phyloP scores from a whole-genome alignment of 2,113 vertebrate genomes.

The Muntiacus reevesi region DNA sequence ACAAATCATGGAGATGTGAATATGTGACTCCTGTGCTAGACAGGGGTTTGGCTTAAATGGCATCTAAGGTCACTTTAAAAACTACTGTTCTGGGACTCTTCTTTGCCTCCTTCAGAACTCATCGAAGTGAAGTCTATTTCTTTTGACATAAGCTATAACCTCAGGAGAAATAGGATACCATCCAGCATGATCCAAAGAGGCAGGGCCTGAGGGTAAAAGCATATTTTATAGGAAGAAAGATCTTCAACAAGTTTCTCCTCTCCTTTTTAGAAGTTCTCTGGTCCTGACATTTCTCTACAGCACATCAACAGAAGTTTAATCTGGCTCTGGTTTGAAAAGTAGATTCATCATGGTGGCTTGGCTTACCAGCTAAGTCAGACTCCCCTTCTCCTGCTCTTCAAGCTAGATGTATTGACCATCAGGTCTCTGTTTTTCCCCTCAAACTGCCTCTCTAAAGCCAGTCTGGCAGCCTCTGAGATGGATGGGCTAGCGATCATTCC shows the following conservation, averaged over 20 bases:
- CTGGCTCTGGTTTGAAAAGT: neutral
- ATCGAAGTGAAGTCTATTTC: slow-evolving; percentile 35
- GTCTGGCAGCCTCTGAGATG: neutral
- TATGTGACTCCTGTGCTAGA: neutral
- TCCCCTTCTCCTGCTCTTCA: neutral
- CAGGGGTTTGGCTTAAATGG: neutral
- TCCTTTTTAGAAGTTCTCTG: neutral
- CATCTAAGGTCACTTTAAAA: slow-evolving; percentile 36
- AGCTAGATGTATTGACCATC: neutral
- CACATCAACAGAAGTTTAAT: neutral
- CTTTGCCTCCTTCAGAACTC: slow-evolving; percentile 1
- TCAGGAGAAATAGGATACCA: slow-evolving; percentile 50
- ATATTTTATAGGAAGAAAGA: slow-evolving; percentile 32
- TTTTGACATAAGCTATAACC: slow-evolving; percentile 59
- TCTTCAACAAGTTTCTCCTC: neutral
- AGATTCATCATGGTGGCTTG: neutral
- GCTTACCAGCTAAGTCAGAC: slow-evolving; percentile 33
- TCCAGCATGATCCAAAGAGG: slow-evolving; percentile 46
- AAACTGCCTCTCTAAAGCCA: neutral
- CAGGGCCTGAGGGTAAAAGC: slow-evolving; percentile 32
- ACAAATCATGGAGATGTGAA: neutral
- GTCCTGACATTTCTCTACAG: slow-evolving; percentile 28
- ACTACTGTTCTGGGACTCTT: neutral
- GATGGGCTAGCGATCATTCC: neutral
- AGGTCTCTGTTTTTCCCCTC: neutral